phyloP scores from a whole-genome alignment of 2,797 vertebrate genomes.

The Coilia nasus region DNA sequence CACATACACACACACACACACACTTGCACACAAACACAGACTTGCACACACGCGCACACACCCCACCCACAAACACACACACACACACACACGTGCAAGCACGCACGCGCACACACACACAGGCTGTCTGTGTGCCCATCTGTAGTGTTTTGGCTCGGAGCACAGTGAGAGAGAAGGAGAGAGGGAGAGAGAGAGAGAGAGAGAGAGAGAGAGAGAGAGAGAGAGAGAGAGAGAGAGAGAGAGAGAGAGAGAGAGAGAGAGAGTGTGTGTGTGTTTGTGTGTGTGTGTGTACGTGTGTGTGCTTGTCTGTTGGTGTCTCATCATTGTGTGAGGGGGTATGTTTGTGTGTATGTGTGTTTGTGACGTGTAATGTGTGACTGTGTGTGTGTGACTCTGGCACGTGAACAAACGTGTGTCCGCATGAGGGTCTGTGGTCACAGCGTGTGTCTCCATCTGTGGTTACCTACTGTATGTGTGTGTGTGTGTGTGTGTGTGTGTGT shows the following conservation, averaged over 20 bases:
- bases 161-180: background rate
- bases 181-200: background rate
- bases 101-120: background rate
- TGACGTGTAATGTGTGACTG: background rate
- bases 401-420: constrained; percentile 1
- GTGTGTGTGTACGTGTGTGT: background rate
- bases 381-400: background rate
- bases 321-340: too few species aligned
- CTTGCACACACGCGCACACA: background rate
- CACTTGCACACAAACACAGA: background rate
- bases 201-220: background rate
- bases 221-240: background rate
- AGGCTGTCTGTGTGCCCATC: background rate
- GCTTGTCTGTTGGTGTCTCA: background rate
- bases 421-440: background rate
- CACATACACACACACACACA: background rate
- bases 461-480: background rate
- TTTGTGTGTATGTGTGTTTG: too few species aligned
- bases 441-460: constrained; percentile 35
- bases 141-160: background rate
- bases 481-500: too few species aligned
- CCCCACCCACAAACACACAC: background rate
- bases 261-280: background rate
- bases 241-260: too few species aligned
- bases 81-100: background rate